phyloP scores from a whole-genome alignment of 2,113 vertebrate species.

The Crypturellus undulatus region DNA sequence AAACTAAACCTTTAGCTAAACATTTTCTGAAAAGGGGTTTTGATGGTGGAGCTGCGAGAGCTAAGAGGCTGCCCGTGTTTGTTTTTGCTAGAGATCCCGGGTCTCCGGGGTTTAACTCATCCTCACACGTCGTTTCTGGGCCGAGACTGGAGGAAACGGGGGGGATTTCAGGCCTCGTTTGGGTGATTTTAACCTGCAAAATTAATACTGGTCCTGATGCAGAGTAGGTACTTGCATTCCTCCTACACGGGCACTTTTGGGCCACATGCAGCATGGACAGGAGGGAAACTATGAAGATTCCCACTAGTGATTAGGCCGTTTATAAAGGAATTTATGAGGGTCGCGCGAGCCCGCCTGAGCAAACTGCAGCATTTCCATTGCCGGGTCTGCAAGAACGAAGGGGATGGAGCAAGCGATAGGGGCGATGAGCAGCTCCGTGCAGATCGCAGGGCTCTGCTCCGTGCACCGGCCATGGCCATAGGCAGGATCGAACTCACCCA shows the following conservation, averaged over 20 bases:
- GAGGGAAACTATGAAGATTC: not conserved
- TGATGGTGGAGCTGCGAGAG: conserved; percentile 54
- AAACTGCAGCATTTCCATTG: not conserved
- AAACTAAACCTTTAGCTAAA: conserved; percentile 69
- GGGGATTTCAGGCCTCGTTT: not conserved
- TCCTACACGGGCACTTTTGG: not conserved
- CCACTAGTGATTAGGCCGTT: not conserved
- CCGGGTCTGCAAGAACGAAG: not conserved
- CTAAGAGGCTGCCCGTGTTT: conserved; percentile 52
- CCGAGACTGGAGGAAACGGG: not conserved
- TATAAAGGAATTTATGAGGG: not conserved
- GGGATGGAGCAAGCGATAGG: not conserved
- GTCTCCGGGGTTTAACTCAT: conserved; percentile 60
- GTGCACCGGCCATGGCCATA: not conserved
- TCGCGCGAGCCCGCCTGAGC: not conserved
- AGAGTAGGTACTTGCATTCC: not conserved
- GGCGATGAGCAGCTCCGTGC: not conserved
- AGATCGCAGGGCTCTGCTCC: not conserved
- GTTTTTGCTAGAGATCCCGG: conserved; percentile 62
- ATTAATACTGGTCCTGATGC: not conserved
- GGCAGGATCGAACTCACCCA: not conserved
- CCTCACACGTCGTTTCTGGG: conserved; percentile 58
- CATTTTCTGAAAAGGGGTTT: conserved; percentile 70
- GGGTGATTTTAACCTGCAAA: not conserved
- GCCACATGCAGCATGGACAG: not conserved